Evolutionary conservation across 37 sponge, comb jelly and placozoan species (phyloP), one percentile per base, ranked within the genome.

Genomic region (Hormiphora californensis): DNA sequence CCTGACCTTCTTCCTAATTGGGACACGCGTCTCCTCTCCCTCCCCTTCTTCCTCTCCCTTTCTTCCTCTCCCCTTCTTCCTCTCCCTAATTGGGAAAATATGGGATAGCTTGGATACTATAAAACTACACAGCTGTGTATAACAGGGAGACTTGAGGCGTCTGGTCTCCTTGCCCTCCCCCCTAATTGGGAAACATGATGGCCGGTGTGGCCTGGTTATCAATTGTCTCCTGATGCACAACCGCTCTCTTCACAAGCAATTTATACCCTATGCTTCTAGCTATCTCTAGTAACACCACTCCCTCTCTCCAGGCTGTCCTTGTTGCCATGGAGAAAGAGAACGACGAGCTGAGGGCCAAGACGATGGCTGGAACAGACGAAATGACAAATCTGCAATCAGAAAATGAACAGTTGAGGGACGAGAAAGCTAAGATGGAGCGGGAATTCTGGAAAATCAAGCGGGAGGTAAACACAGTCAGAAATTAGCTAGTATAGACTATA

Each of bases 301-400:
- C n/a, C 51, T 46, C 51, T 1, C 35, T 33, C 35, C 67, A 65
- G 67, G 67, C 67, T 7, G 67, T 28, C 5, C 28, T 65, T 35
- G 28, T 65, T 28, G 15, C 32, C 30, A 65, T 65, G 67, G 67
- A 65, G 67, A 65, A 65, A 38, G 67, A 65, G 35, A 30, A 65
- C 37, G 67, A 65, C 17, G 67, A 65, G 37, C 34, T 34, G 1
- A 4, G 32, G 21, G 11, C 32, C 37, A 65, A 65, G 67, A 65
- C 34, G 8, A 33, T 38, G 3, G 38, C 12, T 8, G 67, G 34
- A 33, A 3, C 3, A 15, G 37, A 65, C 37, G 67, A 65, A 32
- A 2, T 65, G 67, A 33, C 7, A 7, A 7, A 7, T 65, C 28
- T 65, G 37, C 32, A 28, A 33, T 15, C 32, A 17, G 67, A 65